Evolutionary conservation across 2,797 vertebrate species (phyloP), one percentile per base, ranked within the genome.

Genomic region (Acanthurus tractus): DNA sequence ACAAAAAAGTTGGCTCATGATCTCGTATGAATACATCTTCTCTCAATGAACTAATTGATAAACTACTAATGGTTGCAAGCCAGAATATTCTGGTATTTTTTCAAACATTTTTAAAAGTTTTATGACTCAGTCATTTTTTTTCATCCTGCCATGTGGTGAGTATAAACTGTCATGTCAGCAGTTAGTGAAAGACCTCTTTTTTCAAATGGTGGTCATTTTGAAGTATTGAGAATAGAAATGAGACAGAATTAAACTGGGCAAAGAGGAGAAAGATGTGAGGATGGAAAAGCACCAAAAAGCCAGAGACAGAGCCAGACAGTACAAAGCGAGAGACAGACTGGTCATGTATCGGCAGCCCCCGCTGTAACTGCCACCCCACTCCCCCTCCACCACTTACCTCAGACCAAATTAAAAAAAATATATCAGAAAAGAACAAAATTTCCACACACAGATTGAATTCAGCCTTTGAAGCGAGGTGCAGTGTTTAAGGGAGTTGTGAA

Each of bases 361-460:
- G 36, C 62, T 73, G 23, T 42, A 72, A 15, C 57, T 52, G 55
- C 42, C 42, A 25, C n/a, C 38, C 48, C 44, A 58, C 44, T 23
- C 34, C 57, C 48, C 2, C 8, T 17, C n/a, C 40, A 25, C 6
- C 25, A 25, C 54, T 36, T 25, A 22, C 13, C 64, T 59, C 52
- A 4, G 29, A 7, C 29, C 29, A 29, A 29, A 29, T 34, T 5
- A 34, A 15, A 53, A 29, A n/a, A 29, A 69, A 23, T 42, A 14
- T 52, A 67, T 45, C 23, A 42, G 23, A 54, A 14, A 34, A 50
- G 11, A 63, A 34, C 2, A 17, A 57, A 45, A 56, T 52, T 1
- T 34, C 36, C 36, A 23, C 56, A 70, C 23, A 38, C 42, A 59
- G 52, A 78, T 29, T 56, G 3, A 70, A 77, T 68, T 54, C 54